A percentile compares a stretch with the other conserved stretches of the same genome.
Evolutionary conservation across 1,140 invertebrate genomes (phyloP).

Genomic region (Rhynchophorus ferrugineus): DNA sequence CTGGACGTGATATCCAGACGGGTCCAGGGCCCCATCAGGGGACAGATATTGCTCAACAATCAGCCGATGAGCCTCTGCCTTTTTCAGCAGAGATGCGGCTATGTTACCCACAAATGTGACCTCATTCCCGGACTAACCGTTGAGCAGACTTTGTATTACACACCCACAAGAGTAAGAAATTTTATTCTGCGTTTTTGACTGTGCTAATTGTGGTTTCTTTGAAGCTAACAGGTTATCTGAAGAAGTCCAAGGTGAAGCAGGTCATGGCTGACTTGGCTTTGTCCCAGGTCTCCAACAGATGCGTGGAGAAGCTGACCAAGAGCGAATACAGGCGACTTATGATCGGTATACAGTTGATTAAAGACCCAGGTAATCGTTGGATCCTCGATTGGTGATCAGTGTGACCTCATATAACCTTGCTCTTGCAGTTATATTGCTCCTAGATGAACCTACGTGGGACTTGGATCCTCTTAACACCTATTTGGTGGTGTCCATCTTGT

Average conservation of each 20-base stretch:
- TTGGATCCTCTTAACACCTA: slow-evolving; percentile 88
- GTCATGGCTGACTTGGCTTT: slow-evolving; percentile 84
- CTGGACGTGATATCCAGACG: slow-evolving; percentile 84
- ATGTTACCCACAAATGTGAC: slow-evolving; percentile 75
- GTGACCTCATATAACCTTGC: too few species aligned
- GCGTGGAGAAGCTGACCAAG: slow-evolving; percentile 67
- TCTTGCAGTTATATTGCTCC: slow-evolving; percentile 74
- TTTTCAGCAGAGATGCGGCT: slow-evolving; percentile 77
- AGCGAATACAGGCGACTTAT: slow-evolving; percentile 79
- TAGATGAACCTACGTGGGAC: slow-evolving; percentile 87
- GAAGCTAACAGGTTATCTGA: slow-evolving; percentile 62
- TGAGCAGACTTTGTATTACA: slow-evolving; percentile 74
- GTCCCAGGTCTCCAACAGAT: slow-evolving; percentile 75
- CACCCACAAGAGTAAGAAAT: slow-evolving; percentile 60
- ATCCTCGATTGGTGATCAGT: too few species aligned
- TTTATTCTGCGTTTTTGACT: too few species aligned
- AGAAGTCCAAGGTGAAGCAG: slow-evolving; percentile 69
- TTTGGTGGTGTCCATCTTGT: slow-evolving; percentile 83
- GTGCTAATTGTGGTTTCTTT: slow-evolving; percentile 19
- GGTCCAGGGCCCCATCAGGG: slow-evolving; percentile 62
- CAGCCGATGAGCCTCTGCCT: slow-evolving; percentile 68
- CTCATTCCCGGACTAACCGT: slow-evolving; percentile 78
- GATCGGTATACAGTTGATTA: slow-evolving; percentile 79
- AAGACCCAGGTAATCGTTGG: slow-evolving; percentile 64
- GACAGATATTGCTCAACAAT: slow-evolving; percentile 79